phyloP scores from a whole-genome alignment of 2,888 invertebrate species.

The Steinernema hermaphroditum region DNA sequence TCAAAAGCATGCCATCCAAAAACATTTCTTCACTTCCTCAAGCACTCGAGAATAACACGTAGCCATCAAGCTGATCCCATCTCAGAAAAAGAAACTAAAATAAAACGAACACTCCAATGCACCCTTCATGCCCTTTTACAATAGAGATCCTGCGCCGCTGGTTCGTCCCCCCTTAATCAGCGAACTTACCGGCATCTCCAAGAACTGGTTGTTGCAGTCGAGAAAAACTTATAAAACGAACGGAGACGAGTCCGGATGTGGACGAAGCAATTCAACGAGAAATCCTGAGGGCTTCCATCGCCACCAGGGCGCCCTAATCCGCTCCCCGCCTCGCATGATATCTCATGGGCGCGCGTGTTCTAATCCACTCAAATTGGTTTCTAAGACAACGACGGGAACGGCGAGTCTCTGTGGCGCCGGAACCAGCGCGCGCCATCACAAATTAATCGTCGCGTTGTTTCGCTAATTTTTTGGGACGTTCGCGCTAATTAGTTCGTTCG shows the following conservation, averaged over 20 bases:
- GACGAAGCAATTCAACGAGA: neutral
- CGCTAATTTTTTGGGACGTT: too few species aligned
- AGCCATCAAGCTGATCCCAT: too few species aligned
- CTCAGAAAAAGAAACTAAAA: too few species aligned
- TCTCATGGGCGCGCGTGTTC: neutral
- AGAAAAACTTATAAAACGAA: neutral
- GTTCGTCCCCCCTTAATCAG: too few species aligned
- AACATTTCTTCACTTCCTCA: too few species aligned
- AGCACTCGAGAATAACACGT: too few species aligned
- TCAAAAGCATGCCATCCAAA: too few species aligned
- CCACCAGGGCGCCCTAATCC: neutral
- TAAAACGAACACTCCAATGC: neutral
- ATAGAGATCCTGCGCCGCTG: neutral
- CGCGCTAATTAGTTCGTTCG: too few species aligned
- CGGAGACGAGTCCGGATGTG: neutral
- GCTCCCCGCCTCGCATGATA: neutral
- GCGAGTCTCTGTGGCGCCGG: too few species aligned
- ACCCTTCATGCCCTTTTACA: neutral
- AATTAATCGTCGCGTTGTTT: too few species aligned
- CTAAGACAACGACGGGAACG: constrained; percentile 1
- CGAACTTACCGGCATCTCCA: neutral
- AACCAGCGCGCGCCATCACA: too few species aligned
- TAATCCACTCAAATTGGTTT: constrained; percentile 14
- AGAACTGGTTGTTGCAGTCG: neutral
- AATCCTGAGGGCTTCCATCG: neutral